Conservation (phyloP, 1,140 invertebrate genomes). For the Drosophila sechellia region DNA sequence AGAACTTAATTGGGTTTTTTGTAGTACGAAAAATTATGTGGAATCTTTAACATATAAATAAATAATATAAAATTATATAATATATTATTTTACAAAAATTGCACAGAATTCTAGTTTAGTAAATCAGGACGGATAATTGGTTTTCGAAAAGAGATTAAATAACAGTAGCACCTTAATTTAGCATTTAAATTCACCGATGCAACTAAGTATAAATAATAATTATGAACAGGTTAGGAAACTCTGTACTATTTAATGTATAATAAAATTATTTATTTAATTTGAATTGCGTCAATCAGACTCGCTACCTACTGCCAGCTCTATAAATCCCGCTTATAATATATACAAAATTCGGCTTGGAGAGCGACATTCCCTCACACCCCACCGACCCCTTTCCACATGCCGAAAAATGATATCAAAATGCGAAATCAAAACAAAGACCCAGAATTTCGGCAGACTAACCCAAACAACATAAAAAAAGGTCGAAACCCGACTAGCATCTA, state of each 20-base stretch:
- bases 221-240: background rate
- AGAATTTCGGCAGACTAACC: conserved; percentile 37
- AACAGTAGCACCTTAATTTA: no score
- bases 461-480: conserved; percentile 37
- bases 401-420: conserved; percentile 69
- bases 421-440: conserved; percentile 71
- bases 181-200: no score
- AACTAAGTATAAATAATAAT: no score
- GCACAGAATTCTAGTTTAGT: no score
- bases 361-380: background rate
- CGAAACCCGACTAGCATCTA: conserved; percentile 76
- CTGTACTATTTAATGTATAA: background rate
- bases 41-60: no score
- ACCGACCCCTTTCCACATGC: conserved; percentile 24
- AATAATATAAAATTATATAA: no score
- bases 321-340: background rate
- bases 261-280: background rate
- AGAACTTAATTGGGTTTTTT: no score
- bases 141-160: no score
- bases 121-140: no score
- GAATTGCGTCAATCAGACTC: background rate
- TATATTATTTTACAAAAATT: no score
- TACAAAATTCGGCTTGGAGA: conserved; percentile 1
- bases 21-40: no score
- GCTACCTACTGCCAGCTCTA: conserved; percentile 3